These are phyloP conservation scores for Caenorhabditis imperialis DNA, from an alignment of 2,888 invertebrate species.

Conservation along the genomic window DNA sequence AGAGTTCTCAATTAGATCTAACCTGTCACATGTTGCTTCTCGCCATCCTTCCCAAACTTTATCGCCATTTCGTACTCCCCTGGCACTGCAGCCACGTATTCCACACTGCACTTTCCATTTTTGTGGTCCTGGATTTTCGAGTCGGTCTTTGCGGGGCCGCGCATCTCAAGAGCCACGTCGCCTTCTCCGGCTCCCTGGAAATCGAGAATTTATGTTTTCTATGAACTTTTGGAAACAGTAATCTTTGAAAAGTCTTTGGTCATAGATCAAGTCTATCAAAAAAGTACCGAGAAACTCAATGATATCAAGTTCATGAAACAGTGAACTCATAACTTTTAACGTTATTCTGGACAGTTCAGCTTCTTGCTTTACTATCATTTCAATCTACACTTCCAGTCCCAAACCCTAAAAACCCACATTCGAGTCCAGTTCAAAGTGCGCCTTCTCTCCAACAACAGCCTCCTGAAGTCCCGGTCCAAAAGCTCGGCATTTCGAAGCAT, in stretches of 20 bases:
- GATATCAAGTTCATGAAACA: no score
- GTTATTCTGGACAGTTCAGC: no score
- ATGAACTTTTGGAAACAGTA: no score
- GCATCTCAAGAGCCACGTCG: constrained; percentile 93
- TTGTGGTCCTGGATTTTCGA: constrained; percentile 83
- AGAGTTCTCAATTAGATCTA: neutral
- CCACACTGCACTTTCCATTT: constrained; percentile 95
- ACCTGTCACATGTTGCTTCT: constrained; percentile 63
- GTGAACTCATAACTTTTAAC: no score
- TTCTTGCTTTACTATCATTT: no score
- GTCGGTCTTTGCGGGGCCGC: constrained; percentile 93
- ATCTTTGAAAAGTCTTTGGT: no score
- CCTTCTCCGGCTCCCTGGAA: constrained; percentile 91
- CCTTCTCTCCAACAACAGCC: constrained; percentile 55
- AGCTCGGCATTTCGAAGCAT: constrained; percentile 52
- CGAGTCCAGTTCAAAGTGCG: constrained; percentile 57
- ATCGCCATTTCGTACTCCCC: constrained; percentile 83
- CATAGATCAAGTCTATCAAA: no score
- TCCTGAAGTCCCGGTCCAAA: constrained; percentile 49
- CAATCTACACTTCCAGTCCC: no score
- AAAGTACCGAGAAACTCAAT: no score
- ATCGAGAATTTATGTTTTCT: neutral
- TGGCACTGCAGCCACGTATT: constrained; percentile 93
- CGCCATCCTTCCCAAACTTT: constrained; percentile 60
- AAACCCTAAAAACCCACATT: constrained; percentile 36